These are phyloP conservation scores for Crypturellus tataupa DNA, from an alignment of 2,797 vertebrate species.

Conservation along the genomic window DNA sequence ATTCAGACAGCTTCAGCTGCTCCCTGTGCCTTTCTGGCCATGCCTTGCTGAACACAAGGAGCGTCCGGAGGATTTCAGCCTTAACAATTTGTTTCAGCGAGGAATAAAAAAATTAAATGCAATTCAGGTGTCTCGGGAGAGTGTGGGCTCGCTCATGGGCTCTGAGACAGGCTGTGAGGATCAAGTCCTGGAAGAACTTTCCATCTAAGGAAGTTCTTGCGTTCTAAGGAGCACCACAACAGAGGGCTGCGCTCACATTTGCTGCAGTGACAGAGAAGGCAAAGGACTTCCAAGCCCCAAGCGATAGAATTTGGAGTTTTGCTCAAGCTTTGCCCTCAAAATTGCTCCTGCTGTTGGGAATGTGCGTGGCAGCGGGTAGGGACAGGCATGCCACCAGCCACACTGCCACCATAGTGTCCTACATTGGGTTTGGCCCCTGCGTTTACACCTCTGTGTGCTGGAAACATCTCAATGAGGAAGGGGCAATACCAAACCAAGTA, in stretches of 20 bases:
- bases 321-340: no score
- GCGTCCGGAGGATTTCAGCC: background rate
- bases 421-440: background rate
- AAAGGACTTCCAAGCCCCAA: background rate
- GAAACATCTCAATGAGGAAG: background rate
- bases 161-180: background rate
- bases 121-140: background rate
- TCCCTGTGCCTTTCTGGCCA: rapidly evolving
- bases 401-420: background rate
- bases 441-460: background rate
- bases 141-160: rapidly evolving
- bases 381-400: background rate
- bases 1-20: background rate
- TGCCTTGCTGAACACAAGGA: background rate
- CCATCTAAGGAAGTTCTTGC: rapidly evolving
- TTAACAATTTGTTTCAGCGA: background rate
- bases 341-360: no score
- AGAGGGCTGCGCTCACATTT: background rate
- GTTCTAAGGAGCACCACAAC: background rate
- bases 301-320: background rate
- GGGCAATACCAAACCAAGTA: background rate
- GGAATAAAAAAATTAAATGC: background rate
- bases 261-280: background rate
- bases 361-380: background rate
- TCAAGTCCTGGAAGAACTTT: rapidly evolving